A percentile compares a stretch with the other conserved stretches of the same genome.
Evolutionary conservation across 2,113 vertebrate genomes (phyloP).

Genomic region (Pelmatolapia mariae): DNA sequence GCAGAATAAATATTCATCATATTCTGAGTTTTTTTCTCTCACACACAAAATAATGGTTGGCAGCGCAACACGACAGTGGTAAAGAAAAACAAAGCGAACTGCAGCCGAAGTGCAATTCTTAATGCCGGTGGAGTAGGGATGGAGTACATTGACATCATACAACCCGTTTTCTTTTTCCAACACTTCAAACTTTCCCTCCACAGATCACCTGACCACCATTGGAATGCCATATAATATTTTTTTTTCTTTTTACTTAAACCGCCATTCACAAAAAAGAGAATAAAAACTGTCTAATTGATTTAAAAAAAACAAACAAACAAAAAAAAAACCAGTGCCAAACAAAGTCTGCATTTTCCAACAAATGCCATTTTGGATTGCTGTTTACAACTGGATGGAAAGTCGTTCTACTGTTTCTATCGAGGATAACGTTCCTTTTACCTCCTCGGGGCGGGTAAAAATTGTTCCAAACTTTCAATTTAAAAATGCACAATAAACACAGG

Average conservation of each 20-base stretch:
- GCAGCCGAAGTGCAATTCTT: slow-evolving; percentile 76
- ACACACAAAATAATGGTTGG: neutral
- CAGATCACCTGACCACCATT: slow-evolving; percentile 44
- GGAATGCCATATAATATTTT: slow-evolving; percentile 63
- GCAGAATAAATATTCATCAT: slow-evolving; percentile 61
- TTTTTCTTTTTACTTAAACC: neutral
- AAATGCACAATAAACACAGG: slow-evolving; percentile 74
- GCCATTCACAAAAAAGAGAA: neutral
- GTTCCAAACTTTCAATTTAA: slow-evolving; percentile 58
- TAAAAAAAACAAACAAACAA: neutral
- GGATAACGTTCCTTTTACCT: neutral
- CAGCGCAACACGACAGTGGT: neutral
- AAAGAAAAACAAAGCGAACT: slow-evolving; percentile 39
- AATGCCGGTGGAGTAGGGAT: slow-evolving; percentile 40
- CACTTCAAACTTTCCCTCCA: slow-evolving; percentile 19
- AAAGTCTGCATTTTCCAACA: slow-evolving; percentile 17
- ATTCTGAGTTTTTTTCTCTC: neutral
- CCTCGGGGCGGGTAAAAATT: slow-evolving; percentile 11
- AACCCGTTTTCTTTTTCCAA: slow-evolving; percentile 25
- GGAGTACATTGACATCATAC: slow-evolving; percentile 41
- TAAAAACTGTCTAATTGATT: slow-evolving; percentile 52
- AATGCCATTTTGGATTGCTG: neutral
- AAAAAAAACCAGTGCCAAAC: slow-evolving; percentile 7
- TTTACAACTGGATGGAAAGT: neutral
- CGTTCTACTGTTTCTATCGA: neutral